phyloP scores from a whole-genome alignment of 2,888 invertebrate species.

The Dryadula phaetusa region DNA sequence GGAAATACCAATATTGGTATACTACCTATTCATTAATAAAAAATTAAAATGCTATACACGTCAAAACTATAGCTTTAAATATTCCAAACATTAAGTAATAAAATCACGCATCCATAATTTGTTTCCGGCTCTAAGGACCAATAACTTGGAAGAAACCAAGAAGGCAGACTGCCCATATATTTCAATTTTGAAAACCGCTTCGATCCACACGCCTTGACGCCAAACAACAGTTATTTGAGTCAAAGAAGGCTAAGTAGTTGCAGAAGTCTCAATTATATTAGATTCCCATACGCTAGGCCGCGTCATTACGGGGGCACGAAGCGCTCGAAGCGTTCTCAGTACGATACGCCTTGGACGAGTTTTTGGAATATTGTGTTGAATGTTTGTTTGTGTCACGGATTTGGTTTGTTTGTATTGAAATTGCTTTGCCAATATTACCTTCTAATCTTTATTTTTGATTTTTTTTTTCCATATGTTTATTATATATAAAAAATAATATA shows the following conservation, averaged over 20 bases:
- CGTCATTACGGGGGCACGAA: conserved; percentile 70
- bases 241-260: conserved; percentile 60
- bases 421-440: no score
- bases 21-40: conserved; percentile 6
- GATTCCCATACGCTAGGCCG: conserved; percentile 74
- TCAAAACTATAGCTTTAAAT: not conserved
- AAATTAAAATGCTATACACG: not conserved
- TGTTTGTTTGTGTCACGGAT: conserved; percentile 29
- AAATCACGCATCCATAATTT: conserved; percentile 10
- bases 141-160: not conserved
- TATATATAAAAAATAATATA: no score
- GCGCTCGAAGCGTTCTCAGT: conserved; percentile 63
- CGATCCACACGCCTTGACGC: conserved; percentile 16
- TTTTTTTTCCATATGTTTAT: no score
- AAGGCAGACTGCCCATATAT: conserved; percentile 5
- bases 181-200: conserved; percentile 18
- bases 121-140: conserved; percentile 28
- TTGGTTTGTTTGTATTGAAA: not conserved
- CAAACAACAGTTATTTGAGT: conserved; percentile 59
- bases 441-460: no score
- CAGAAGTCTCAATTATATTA: conserved; percentile 67
- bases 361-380: conserved; percentile 38
- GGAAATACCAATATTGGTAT: conserved; percentile 1
- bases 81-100: conserved; percentile 11
- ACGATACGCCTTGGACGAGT: conserved; percentile 37